These are phyloP conservation scores for Patella pellucida DNA, from an alignment of 2,888 invertebrate species.

Conservation along the genomic window DNA sequence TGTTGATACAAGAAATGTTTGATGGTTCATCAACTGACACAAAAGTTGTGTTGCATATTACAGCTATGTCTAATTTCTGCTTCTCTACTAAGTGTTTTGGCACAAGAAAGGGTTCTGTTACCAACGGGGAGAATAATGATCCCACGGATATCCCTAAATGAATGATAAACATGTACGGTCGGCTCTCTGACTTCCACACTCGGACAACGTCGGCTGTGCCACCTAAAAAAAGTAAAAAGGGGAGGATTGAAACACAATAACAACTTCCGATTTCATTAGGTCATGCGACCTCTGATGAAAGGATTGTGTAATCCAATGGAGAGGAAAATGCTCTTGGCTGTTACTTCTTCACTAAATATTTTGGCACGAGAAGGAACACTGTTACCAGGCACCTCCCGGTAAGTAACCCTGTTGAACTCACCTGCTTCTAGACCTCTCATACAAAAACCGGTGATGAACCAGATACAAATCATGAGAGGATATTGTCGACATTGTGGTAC, in stretches of 20 bases:
- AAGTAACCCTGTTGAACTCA: background rate
- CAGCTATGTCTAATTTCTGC: too few relatives aligned
- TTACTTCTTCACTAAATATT: too few relatives aligned
- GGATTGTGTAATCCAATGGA: too few relatives aligned
- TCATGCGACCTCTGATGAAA: too few relatives aligned
- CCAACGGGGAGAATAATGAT: background rate
- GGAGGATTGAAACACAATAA: too few relatives aligned
- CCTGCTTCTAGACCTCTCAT: constrained; percentile 58
- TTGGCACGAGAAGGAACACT: too few relatives aligned
- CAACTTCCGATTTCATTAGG: too few relatives aligned
- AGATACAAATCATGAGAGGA: constrained; percentile 44
- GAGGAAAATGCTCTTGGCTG: too few relatives aligned
- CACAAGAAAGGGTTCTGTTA: background rate
- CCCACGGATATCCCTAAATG: background rate
- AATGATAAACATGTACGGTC: background rate
- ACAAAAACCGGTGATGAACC: constrained; percentile 54
- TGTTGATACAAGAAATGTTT: background rate
- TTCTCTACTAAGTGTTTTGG: background rate
- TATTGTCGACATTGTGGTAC: constrained; percentile 61
- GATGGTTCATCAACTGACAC: too few relatives aligned
- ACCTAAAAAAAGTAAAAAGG: background rate
- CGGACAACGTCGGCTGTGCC: background rate
- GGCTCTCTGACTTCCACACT: constrained; percentile 4
- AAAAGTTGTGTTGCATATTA: too few relatives aligned
- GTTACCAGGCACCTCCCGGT: too few relatives aligned